Percentiles rank a stretch among this genome's conserved stretches.
These are phyloP conservation scores for Vimba vimba DNA, from an alignment of 2,113 vertebrate species.

Conservation along the genomic window DNA sequence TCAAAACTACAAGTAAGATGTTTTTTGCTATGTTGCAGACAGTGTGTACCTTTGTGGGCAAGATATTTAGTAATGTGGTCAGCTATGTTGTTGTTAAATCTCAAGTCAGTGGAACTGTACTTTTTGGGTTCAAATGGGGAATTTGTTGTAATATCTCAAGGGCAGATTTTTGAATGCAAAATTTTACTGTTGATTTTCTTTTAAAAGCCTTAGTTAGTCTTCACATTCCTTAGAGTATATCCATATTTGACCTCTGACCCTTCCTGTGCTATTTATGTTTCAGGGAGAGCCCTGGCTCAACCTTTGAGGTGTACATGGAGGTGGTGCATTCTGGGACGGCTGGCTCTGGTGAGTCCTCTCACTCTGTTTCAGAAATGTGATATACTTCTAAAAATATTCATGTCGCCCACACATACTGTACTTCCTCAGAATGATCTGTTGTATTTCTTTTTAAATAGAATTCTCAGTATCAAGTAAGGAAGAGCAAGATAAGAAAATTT, in stretches of 20 bases:
- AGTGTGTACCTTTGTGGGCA: too few relatives aligned
- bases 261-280: slow-evolving; percentile 63
- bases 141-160: too few relatives aligned
- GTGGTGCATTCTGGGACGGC: slow-evolving; percentile 80
- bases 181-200: not conserved
- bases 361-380: not conserved
- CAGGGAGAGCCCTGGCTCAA: slow-evolving; percentile 92
- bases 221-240: slow-evolving; percentile 9
- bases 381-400: slow-evolving; percentile 1
- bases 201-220: not conserved
- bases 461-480: not conserved
- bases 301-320: slow-evolving; percentile 93
- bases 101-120: too few relatives aligned
- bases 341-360: slow-evolving; percentile 72
- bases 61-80: too few relatives aligned
- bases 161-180: too few relatives aligned
- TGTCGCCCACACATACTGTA: not conserved
- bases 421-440: not conserved
- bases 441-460: not conserved
- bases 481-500: not conserved
- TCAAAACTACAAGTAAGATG: too few relatives aligned
- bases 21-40: too few relatives aligned
- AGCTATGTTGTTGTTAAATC: too few relatives aligned
- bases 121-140: too few relatives aligned
- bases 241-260: not conserved